phyloP scores from a whole-genome alignment of 2,888 invertebrate genomes.

The Trachelus iudaicus region DNA sequence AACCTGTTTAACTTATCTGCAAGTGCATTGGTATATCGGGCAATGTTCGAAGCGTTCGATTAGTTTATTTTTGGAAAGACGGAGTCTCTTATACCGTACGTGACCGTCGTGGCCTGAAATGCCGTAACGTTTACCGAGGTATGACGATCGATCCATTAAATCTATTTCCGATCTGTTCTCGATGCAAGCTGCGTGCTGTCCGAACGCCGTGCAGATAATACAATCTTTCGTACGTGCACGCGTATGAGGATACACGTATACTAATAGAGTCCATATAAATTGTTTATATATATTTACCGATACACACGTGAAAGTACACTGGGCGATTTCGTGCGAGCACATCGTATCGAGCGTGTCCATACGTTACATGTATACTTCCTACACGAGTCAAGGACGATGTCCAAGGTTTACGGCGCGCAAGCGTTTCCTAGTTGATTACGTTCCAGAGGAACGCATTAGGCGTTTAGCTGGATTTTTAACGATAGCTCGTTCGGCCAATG shows the following conservation, averaged over 20 bases:
- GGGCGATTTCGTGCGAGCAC: background rate
- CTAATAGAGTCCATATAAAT: background rate
- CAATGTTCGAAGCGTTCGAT: background rate
- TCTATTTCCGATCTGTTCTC: slow-evolving; percentile 13
- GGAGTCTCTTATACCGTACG: background rate
- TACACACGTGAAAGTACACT: background rate
- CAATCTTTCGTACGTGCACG: background rate
- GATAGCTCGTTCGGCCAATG: background rate
- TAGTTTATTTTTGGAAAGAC: background rate
- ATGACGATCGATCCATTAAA: slow-evolving; percentile 18
- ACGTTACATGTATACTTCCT: slow-evolving; percentile 16
- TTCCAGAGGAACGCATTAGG: slow-evolving; percentile 15
- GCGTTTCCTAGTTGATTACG: slow-evolving; percentile 46
- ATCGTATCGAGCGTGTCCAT: background rate
- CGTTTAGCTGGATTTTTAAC: slow-evolving; percentile 18
- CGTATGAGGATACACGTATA: background rate
- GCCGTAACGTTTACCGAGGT: slow-evolving; percentile 14
- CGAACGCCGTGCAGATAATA: background rate
- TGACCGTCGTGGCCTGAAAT: slow-evolving; percentile 11
- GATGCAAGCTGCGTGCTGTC: background rate
- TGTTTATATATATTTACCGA: background rate
- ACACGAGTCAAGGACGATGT: slow-evolving; percentile 37
- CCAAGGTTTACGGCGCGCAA: slow-evolving; percentile 37
- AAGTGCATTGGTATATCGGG: too few species aligned
- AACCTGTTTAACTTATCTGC: too few species aligned